Evolutionary conservation across 2,113 vertebrate genomes (phyloP).

Genomic region (Peromyscus maniculatus): DNA sequence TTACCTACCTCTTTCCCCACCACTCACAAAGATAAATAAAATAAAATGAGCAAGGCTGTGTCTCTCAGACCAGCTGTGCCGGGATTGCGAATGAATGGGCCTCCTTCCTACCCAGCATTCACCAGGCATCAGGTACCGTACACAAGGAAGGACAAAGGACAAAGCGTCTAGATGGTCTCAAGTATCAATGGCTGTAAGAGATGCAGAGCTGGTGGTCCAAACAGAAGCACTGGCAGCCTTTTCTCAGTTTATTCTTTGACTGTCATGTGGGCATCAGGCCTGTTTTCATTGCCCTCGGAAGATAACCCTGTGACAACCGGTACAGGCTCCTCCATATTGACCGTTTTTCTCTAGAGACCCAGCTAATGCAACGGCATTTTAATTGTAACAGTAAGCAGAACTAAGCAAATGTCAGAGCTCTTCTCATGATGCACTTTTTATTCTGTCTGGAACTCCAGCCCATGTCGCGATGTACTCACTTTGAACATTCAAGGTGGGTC

Average conservation of each 20-base stretch:
- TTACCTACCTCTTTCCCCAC: rapidly evolving
- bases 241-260: not conserved
- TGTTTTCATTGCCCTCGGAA: not conserved
- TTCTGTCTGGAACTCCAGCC: not conserved
- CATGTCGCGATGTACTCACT: no score
- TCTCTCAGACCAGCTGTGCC: not conserved
- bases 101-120: not conserved
- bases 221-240: not conserved
- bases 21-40: not conserved
- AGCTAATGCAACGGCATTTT: not conserved
- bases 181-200: not conserved
- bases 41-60: not conserved
- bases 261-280: not conserved
- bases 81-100: not conserved
- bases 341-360: not conserved
- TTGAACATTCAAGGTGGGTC: not conserved
- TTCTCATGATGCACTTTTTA: not conserved
- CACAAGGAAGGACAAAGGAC: not conserved
- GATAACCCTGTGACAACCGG: no score
- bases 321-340: not conserved
- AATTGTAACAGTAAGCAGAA: not conserved
- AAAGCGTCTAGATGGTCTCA: not conserved
- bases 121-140: no score
- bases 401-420: not conserved
- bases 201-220: not conserved